phyloP scores from a whole-genome alignment of 2,888 invertebrate genomes.

The Limnephilus auricula region DNA sequence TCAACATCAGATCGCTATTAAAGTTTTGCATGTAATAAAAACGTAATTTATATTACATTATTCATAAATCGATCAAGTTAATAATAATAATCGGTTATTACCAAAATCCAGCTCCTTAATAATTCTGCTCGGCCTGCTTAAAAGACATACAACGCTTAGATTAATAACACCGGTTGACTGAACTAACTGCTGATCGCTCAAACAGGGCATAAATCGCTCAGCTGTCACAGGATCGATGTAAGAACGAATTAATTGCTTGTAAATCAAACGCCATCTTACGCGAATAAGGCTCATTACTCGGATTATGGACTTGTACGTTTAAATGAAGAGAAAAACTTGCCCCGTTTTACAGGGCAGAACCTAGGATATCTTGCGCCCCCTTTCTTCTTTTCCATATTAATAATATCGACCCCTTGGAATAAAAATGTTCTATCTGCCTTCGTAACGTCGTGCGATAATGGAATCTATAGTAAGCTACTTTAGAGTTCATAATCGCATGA shows the following conservation, averaged over 20 bases:
- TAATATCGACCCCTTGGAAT: too few relatives aligned
- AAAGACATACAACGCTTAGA: background rate
- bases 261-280: slow-evolving; percentile 2
- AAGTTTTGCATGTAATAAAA: too few relatives aligned
- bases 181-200: background rate
- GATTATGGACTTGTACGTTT: background rate
- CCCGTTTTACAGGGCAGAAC: background rate
- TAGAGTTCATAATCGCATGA: too few relatives aligned
- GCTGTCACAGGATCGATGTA: background rate
- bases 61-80: background rate
- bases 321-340: background rate
- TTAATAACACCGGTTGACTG: background rate
- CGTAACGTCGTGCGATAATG: too few relatives aligned
- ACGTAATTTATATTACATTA: background rate
- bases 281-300: background rate
- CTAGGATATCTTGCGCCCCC: background rate
- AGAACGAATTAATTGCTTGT: background rate
- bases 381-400: too few relatives aligned
- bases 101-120: background rate
- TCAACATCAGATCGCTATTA: too few relatives aligned
- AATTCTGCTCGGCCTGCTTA: background rate
- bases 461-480: too few relatives aligned
- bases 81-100: background rate
- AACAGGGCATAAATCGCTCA: background rate
- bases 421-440: too few relatives aligned